Base-by-base conservation (phyloP, 2,797 vertebrate species). In the Spinus pinus region DNA sequence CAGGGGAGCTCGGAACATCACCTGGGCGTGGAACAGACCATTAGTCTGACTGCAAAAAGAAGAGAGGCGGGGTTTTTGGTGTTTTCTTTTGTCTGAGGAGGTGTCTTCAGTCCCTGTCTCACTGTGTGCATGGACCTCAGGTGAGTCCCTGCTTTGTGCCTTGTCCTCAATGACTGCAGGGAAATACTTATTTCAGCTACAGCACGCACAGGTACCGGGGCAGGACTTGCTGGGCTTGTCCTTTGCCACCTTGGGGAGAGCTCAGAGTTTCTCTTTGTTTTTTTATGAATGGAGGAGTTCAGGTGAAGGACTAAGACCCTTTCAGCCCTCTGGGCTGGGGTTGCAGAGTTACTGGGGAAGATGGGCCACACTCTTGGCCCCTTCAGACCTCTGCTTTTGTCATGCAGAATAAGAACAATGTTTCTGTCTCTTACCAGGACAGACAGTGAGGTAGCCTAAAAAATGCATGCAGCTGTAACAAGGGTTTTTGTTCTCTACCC, bases 121-220 rank as follows among this genome's bases (percentile, higher is more conserved):
- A 6, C 23, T 39, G 27, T 8, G 53, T 13, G 46, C 50, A n/a
- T 33, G 25, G 73, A 57, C 24, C 42, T 78, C 77, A 67, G 77
- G 92, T 84, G 62, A 95, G 91, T 81, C 21, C 28, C 51, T 56
- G 60, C 51, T 82, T 69, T 0, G 0, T 62, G 46, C 49, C 67
- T 86, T 58, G 47, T 22, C 60, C 44, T 44, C 35, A 69, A 9
- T 49, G 44, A 2, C 35, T 70, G 27, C 23, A 54, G 35, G 50
- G 28, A 51, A 88, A 50, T 23, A 13, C 6, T 74, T 17, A 16
- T 20, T 51, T 73, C 12, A 31, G 44, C 46, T 42, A 4, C 31
- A 7, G 30, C 14, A 9, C 9, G 27, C 8, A 18, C 39, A 25
- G n/a, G 16, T 50, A 41, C 16, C 0, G 0, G 6, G 46, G 25